Evolutionary conservation across 2,888 invertebrate genomes (phyloP).

Genomic region (Drosophila merina): DNA sequence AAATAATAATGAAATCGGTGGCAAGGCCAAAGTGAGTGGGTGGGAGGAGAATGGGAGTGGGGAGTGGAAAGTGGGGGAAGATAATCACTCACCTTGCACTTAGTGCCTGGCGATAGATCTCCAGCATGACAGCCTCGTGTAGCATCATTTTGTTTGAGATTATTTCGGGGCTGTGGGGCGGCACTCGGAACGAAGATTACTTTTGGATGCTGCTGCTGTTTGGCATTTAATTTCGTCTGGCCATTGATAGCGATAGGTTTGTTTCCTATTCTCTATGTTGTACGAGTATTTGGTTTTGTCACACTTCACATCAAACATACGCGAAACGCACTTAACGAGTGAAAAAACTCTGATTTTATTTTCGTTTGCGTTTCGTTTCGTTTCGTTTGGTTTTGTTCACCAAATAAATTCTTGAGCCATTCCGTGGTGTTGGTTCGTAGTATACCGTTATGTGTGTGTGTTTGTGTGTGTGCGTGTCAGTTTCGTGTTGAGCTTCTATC

Average conservation of each 20-base stretch:
- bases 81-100: conserved; percentile 82
- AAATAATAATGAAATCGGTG: background rate
- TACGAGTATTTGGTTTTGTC: conserved; percentile 12
- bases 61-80: background rate
- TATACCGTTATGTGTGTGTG: conserved; percentile 3
- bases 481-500: conserved; percentile 81
- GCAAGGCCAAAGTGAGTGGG: background rate
- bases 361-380: conserved; percentile 35
- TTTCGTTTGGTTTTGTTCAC: conserved; percentile 46
- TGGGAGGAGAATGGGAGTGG: too few species aligned
- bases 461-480: conserved; percentile 67
- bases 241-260: conserved; percentile 30
- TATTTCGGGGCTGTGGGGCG: conserved; percentile 5
- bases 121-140: conserved; percentile 85
- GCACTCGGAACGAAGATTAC: conserved; percentile 10
- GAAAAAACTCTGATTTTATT: conserved; percentile 62
- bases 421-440: background rate
- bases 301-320: conserved; percentile 33
- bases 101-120: conserved; percentile 84
- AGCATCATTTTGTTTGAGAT: conserved; percentile 82
- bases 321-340: conserved; percentile 37
- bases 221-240: conserved; percentile 35
- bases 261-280: conserved; percentile 3
- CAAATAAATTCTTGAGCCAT: conserved; percentile 58
- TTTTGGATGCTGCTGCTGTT: background rate